These are phyloP conservation scores for Rhinella marina DNA, from an alignment of 2,797 vertebrate genomes.

Conservation along the genomic window DNA sequence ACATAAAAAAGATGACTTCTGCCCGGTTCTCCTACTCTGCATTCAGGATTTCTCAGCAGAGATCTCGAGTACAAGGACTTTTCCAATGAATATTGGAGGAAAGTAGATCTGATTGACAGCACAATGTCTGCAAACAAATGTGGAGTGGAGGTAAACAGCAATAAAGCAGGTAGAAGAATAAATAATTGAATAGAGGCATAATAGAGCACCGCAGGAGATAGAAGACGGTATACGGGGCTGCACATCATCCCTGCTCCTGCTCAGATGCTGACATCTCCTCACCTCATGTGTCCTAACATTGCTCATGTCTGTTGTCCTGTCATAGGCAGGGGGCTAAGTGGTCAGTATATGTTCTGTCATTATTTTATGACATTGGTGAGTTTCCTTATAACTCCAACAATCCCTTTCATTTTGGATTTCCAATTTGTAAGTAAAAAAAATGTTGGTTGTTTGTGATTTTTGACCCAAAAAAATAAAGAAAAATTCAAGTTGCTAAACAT, in stretches of 20 bases:
- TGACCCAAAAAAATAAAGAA: too few relatives aligned
- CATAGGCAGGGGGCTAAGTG: too few relatives aligned
- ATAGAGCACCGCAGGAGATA: constrained; percentile 9
- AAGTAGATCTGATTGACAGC: constrained; percentile 1
- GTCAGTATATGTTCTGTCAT: too few relatives aligned
- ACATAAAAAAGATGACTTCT: background rate
- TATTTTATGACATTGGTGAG: too few relatives aligned
- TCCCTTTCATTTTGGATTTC: too few relatives aligned
- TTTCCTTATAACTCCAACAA: too few relatives aligned
- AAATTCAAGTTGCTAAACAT: too few relatives aligned
- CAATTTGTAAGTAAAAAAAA: too few relatives aligned
- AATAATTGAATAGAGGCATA: constrained; percentile 34
- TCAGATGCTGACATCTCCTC: background rate
- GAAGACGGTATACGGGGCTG: background rate
- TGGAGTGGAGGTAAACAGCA: constrained; percentile 16
- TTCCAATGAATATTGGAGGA: background rate
- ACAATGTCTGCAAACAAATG: constrained; percentile 6
- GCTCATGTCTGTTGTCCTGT: background rate
- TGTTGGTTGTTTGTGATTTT: too few relatives aligned
- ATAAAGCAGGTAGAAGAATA: constrained; percentile 11
- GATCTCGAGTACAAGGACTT: background rate
- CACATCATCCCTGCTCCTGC: background rate
- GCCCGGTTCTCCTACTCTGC: background rate
- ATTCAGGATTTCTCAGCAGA: background rate
- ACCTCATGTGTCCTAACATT: background rate